These are phyloP conservation scores for Nephrotoma guestfalica DNA, from an alignment of 2,888 invertebrate species.

Conservation along the genomic window DNA sequence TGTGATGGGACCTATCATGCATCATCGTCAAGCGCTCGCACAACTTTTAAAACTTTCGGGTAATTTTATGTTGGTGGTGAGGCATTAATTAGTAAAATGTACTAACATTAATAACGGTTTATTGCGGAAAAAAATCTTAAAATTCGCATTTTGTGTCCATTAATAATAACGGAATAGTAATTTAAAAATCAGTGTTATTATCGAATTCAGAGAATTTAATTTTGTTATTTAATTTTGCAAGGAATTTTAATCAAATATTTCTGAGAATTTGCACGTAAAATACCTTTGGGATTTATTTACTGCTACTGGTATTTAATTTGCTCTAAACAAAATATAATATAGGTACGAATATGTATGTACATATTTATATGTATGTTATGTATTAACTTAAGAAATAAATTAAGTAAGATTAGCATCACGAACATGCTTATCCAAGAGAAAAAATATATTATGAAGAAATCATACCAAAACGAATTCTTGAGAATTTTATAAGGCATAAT, in stretches of 20 bases:
- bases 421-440: neutral
- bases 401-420: neutral
- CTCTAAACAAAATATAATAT: neutral
- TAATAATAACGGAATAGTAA: neutral
- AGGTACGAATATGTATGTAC: too few relatives aligned
- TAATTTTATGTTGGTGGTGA: neutral
- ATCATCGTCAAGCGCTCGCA: too few relatives aligned
- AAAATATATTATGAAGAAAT: neutral
- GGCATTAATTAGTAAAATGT: neutral
- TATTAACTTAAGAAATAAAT: neutral
- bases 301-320: neutral
- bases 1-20: too few relatives aligned
- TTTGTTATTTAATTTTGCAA: neutral
- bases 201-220: neutral
- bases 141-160: neutral
- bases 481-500: neutral
- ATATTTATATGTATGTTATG: neutral
- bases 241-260: neutral
- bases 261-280: neutral
- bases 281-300: neutral
- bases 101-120: neutral
- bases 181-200: neutral
- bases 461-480: neutral
- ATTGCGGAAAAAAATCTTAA: neutral
- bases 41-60: too few relatives aligned